Evolutionary conservation across 2,888 invertebrate genomes (phyloP).

Genomic region (Neria commutata): DNA sequence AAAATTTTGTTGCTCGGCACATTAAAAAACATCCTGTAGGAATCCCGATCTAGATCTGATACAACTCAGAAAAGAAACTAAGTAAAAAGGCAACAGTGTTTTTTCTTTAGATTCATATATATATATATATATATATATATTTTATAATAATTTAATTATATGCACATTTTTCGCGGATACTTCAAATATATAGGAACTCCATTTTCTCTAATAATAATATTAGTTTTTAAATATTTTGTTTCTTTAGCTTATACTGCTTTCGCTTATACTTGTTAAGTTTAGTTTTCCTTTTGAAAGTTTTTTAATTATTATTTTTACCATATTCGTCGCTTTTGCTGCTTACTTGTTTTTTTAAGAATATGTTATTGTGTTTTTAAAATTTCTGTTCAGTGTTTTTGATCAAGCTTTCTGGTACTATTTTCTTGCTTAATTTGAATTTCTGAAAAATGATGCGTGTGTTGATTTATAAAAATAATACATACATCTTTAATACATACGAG

Average conservation of each 20-base stretch:
- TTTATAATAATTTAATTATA: conserved; percentile 23
- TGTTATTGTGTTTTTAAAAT: neutral
- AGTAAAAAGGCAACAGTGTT: too few relatives aligned
- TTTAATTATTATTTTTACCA: neutral
- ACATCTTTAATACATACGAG: too few relatives aligned
- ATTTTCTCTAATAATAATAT: too few relatives aligned
- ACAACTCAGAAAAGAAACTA: too few relatives aligned
- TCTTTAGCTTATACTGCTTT: neutral
- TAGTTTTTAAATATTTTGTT: conserved; percentile 22
- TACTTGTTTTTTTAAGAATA: neutral
- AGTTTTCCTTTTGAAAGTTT: neutral
- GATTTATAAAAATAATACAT: too few relatives aligned
- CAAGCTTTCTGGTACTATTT: too few relatives aligned
- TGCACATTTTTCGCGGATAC: conserved; percentile 43
- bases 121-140: neutral
- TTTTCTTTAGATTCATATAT: neutral
- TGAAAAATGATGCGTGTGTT: too few relatives aligned
- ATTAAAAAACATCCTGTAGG: too few relatives aligned
- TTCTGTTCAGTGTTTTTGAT: too few relatives aligned
- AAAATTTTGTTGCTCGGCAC: too few relatives aligned
- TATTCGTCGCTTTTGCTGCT: neutral
- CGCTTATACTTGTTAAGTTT: neutral
- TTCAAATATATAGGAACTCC: conserved; percentile 47
- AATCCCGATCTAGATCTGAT: too few relatives aligned
- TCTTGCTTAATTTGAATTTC: neutral